A percentile compares a stretch with the other conserved stretches of the same genome.
These are phyloP conservation scores for Dendroctonus valens DNA, from an alignment of 1,140 invertebrate genomes.

Conservation along the genomic window DNA sequence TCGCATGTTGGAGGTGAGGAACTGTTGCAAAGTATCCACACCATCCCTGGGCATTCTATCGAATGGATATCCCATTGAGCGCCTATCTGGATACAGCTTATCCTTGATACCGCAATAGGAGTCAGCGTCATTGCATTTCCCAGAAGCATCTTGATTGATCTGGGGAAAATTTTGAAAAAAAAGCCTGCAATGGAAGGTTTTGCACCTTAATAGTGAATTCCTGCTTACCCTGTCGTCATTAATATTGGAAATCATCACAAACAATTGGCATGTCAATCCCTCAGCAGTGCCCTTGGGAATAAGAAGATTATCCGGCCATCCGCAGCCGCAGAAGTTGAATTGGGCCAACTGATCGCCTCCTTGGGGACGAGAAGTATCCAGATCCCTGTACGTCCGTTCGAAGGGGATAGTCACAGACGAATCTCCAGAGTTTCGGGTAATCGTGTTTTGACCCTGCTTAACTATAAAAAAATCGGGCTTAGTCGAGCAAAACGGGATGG, in stretches of 20 bases:
- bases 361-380: conserved; percentile 55
- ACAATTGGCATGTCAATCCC: conserved; percentile 70
- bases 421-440: conserved; percentile 61
- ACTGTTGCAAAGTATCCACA: conserved; percentile 58
- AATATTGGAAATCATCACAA: conserved; percentile 80
- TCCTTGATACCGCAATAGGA: conserved; percentile 75
- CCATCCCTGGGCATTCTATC: conserved; percentile 60
- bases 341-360: conserved; percentile 55
- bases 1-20: conserved; percentile 69
- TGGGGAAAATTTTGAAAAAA: conserved; percentile 4
- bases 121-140: conserved; percentile 65
- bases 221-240: conserved; percentile 57
- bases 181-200: background rate
- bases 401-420: conserved; percentile 74
- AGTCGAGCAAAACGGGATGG: background rate
- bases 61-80: conserved; percentile 77
- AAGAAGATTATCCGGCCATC: conserved; percentile 85
- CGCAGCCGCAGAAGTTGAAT: conserved; percentile 82
- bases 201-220: no score
- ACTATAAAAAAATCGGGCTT: conserved; percentile 42
- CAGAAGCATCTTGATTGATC: conserved; percentile 42
- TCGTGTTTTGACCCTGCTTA: conserved; percentile 61
- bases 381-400: conserved; percentile 66
- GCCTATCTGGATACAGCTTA: conserved; percentile 67
- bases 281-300: conserved; percentile 69